These are phyloP conservation scores for Atherinosoma microstoma DNA, from an alignment of 2,797 vertebrate genomes.

Conservation along the genomic window DNA sequence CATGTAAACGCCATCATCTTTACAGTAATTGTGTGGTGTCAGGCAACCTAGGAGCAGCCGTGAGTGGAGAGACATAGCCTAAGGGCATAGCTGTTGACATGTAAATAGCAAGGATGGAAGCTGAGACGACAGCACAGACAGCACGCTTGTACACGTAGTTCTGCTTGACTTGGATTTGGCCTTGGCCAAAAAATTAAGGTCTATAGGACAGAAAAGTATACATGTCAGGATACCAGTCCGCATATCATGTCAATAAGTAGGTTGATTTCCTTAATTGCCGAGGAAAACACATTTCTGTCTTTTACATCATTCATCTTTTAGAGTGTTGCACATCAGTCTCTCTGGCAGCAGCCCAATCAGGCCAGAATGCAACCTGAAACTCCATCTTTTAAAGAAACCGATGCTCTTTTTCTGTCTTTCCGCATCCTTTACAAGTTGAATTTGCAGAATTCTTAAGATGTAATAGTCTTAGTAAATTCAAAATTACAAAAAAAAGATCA, in stretches of 20 bases:
- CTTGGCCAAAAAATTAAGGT: constrained; percentile 65
- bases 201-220: constrained; percentile 57
- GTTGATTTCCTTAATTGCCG: constrained; percentile 74
- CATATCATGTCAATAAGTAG: constrained; percentile 64
- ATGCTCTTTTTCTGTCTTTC: neutral
- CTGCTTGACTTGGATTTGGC: constrained; percentile 63
- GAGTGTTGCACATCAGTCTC: constrained; percentile 40
- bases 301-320: constrained; percentile 53
- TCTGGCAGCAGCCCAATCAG: constrained; percentile 39
- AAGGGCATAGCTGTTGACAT: constrained; percentile 69
- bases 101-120: constrained; percentile 69
- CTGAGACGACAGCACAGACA: constrained; percentile 78
- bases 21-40: constrained; percentile 70
- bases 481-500: neutral
- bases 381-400: constrained; percentile 14
- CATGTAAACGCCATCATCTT: constrained; percentile 73
- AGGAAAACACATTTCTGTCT: constrained; percentile 55
- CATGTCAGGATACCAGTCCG: constrained; percentile 66
- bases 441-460: neutral
- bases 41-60: constrained; percentile 51
- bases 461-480: neutral
- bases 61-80: constrained; percentile 69
- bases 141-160: constrained; percentile 42
- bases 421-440: neutral
- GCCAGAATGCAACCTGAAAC: constrained; percentile 25